Base-by-base conservation (phyloP, 2,888 invertebrate genomes). In the Amiota mariae region DNA sequence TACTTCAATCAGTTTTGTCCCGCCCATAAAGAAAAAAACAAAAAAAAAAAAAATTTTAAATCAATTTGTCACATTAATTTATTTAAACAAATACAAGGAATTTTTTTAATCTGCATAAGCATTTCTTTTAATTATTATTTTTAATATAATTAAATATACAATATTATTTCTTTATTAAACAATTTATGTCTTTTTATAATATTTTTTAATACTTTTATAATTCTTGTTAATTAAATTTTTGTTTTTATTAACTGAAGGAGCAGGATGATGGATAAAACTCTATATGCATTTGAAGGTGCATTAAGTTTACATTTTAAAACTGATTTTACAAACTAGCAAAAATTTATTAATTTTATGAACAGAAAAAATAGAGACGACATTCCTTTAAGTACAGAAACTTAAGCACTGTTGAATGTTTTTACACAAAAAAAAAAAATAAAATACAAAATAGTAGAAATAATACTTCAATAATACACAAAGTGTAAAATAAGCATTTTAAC, bases 401-500 rank as follows among this genome's bases (percentile, higher is more conserved):
- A 61, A 71, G 70, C 57, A 70, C 71, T 47, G 15, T 48, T 59
- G 47, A 54, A 70, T 47, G 48, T 70, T 56, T 18, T 59, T 49
- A 18, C 64, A 74, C 74, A 71, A 67, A 61, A 75, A 72, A 70
- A 57, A 72, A 68, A 64, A 13, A 66, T 13, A 71, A 0, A 59
- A 15, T 6, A 2, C 1, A 57, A 57, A 57, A 57, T 57, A 71
- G 76, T 76, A 75, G 77, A 80, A 75, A 75, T 76, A 80, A 80
- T 72, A 78, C 48, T 71, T 51, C 63, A 57, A 66, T 66, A 72
- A 67, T 61, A 18, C 61, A 61, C 61, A 61, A 61, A 49, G 36
- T 36, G 57, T n/a, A 74, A 71, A 36, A 54, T 63, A 48, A 63
- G 47, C 68, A 73, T 61, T 71, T 72, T 76, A 76, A 70, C 71